A percentile compares a stretch with the other conserved stretches of the same genome.
Conservation (phyloP, 2,888 invertebrate genomes). For the Torymus aiolomorphi region DNA sequence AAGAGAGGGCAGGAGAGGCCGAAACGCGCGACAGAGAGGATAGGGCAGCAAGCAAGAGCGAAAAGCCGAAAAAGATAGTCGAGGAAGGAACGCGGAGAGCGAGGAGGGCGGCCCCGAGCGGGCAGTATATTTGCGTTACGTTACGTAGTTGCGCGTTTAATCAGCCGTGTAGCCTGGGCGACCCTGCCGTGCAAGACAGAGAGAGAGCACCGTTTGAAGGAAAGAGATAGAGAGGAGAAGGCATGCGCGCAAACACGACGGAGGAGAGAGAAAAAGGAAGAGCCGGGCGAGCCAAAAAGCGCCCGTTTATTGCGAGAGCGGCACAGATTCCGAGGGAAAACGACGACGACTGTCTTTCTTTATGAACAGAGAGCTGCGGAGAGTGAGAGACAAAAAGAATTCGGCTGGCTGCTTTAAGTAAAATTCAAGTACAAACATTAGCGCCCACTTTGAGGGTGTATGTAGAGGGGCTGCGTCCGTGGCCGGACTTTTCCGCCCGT, state of each 20-base stretch:
- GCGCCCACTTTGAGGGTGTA: slow-evolving; percentile 9
- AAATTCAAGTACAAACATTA: slow-evolving; percentile 55
- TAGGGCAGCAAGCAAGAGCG: slow-evolving; percentile 24
- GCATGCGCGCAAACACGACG: not conserved
- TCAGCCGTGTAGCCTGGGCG: slow-evolving; percentile 70
- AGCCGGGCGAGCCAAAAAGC: not conserved
- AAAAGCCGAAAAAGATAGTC: slow-evolving; percentile 55
- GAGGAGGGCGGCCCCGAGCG: slow-evolving; percentile 54
- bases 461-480: not conserved
- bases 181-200: slow-evolving; percentile 41
- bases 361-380: not conserved
- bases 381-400: slow-evolving; percentile 43
- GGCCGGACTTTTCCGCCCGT: slow-evolving; percentile 3
- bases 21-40: slow-evolving; percentile 1
- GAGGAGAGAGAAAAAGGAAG: slow-evolving; percentile 18
- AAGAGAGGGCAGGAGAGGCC: not conserved
- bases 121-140: slow-evolving; percentile 73
- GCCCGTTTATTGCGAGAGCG: slow-evolving; percentile 16
- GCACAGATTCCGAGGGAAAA: slow-evolving; percentile 41
- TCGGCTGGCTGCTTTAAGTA: slow-evolving; percentile 37
- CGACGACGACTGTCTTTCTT: slow-evolving; percentile 22
- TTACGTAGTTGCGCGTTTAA: slow-evolving; percentile 75
- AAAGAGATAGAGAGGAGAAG: slow-evolving; percentile 52
- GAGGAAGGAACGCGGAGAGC: slow-evolving; percentile 51
- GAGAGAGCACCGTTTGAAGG: slow-evolving; percentile 67